Base-by-base conservation (phyloP, 2,888 invertebrate genomes). In the Sinhomidia bicolor region DNA sequence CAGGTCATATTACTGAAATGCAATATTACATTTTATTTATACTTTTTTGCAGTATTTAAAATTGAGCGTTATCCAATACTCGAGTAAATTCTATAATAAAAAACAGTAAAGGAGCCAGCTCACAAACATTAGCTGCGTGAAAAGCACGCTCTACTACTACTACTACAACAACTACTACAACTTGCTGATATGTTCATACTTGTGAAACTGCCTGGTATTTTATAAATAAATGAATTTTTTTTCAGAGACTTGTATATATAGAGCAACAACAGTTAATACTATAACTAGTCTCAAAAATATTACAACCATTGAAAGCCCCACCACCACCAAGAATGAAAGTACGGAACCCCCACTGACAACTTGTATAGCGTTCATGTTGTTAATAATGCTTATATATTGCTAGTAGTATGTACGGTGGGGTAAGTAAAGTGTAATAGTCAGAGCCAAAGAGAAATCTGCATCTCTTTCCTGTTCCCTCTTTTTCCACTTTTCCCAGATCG, bases 401-500 rank as follows among this genome's bases (percentile, higher is more conserved):
- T n/a, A n/a, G n/a, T n/a, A n/a, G n/a, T n/a, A n/a, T n/a, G n/a
- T n/a, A n/a, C n/a, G n/a, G n/a, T n/a, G n/a, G n/a, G n/a, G 17
- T 68, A 32, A 32, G 17, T 32, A n/a, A 9, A 68, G n/a, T 14
- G 62, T 2, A 2, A 10, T 26, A n/a, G 17, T 5, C 23, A 79
- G 14, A 54, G 23, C 51, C 32, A 51, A 32, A 78, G 57, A 79
- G 47, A 84, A 84, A 84, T 84, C 84, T 84, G 84, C 84, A 84
- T 84, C 84, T 84, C 71, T 54, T 71, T 57, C 54, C 44, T 74
- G 54, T 54, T 36, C 74, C 57, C 36, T 36, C 17, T 51, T 74
- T 74, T 84, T 71, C 84, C 84, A 84, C 17, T 51, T 74, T 74
- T 84, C 84, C 84, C 84, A 84, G 84, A 74, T 84, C 84, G 84